Evolutionary conservation across 2,113 vertebrate genomes (phyloP).

Genomic region (chimpanzee (Pan troglodytes)): NHGRI_mPanTro3-v2.1_pri NC_072403.2:48165501-48166000

Average conservation of each 20-base stretch:
- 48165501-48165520: neutral
- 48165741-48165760: conserved; percentile 8
- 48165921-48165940: too few relatives aligned
- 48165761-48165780: neutral
- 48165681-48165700: too few relatives aligned
- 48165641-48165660: neutral
- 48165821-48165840: neutral
- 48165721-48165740: neutral
- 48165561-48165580: neutral
- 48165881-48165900: too few relatives aligned
- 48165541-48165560: rapidly evolving
- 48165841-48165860: too few relatives aligned
- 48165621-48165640: neutral
- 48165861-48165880: too few relatives aligned
- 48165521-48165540: neutral
- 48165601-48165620: neutral
- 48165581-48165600: neutral
- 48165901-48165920: too few relatives aligned
- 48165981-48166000: too few relatives aligned
- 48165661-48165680: neutral
- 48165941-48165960: too few relatives aligned
- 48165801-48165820: neutral
- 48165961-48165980: too few relatives aligned
- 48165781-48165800: neutral
- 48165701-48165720: neutral